Conservation (phyloP, 2,113 vertebrate species). For the Sisor rabdophorus region DNA sequence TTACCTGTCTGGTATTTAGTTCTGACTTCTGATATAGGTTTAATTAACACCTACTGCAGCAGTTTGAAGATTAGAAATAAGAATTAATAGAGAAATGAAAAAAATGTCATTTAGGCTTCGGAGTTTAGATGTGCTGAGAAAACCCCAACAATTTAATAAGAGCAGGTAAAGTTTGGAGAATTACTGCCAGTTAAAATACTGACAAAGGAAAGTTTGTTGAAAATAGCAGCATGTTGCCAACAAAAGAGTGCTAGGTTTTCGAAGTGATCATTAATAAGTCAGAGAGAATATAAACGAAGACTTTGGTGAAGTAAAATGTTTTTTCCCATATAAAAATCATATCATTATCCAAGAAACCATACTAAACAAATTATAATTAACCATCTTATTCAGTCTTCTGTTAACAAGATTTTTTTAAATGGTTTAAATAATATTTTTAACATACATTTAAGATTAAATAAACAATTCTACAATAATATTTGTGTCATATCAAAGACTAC, state of each 20-base stretch:
- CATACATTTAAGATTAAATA: too few species aligned
- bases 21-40: background rate
- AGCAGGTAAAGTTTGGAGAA: background rate
- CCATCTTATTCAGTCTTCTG: too few species aligned
- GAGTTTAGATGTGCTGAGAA: background rate
- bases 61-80: conserved; percentile 11
- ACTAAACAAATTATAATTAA: too few species aligned
- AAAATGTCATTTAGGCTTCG: conserved; percentile 6
- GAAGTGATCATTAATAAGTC: background rate
- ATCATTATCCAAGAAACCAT: too few species aligned
- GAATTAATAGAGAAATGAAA: background rate
- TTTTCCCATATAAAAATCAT: too few species aligned
- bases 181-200: background rate
- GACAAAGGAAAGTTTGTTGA: background rate
- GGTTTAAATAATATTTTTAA: too few species aligned
- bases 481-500: too few species aligned
- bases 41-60: conserved; percentile 8
- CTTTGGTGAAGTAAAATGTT: too few species aligned
- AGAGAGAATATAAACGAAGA: background rate
- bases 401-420: too few species aligned
- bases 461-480: too few species aligned
- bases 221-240: background rate
- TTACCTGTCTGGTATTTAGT: conserved; percentile 9
- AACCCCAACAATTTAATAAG: background rate
- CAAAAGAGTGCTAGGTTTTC: background rate